Evolutionary conservation across 2,888 invertebrate genomes (phyloP).

Genomic region (Chalcis sispes): DNA sequence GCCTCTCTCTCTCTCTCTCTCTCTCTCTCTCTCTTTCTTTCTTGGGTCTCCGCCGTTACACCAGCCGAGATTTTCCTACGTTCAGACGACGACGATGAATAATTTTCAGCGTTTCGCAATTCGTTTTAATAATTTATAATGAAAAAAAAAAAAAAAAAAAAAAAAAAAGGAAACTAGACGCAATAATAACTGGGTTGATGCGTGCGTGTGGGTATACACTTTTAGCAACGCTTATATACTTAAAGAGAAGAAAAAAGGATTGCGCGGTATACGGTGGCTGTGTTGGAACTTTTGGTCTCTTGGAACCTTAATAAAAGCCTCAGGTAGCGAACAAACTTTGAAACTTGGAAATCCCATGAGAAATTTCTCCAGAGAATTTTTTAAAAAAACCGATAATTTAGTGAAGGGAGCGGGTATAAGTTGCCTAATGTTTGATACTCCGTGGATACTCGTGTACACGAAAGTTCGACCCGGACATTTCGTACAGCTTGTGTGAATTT

Average conservation of each 20-base stretch:
- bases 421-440: too few species aligned
- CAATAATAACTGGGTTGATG: slow-evolving; percentile 4
- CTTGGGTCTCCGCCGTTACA: too few species aligned
- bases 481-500: neutral
- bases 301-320: slow-evolving; percentile 47
- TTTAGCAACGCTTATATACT: too few species aligned
- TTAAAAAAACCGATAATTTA: slow-evolving; percentile 51
- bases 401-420: neutral
- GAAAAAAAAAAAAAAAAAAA: too few species aligned
- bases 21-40: too few species aligned
- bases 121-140: slow-evolving; percentile 12
- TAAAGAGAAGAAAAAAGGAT: neutral
- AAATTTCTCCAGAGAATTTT: slow-evolving; percentile 49
- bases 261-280: neutral
- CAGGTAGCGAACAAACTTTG: slow-evolving; percentile 44
- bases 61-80: slow-evolving; percentile 10
- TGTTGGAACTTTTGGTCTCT: neutral
- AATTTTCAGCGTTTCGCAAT: neutral
- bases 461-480: neutral
- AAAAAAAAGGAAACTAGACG: too few species aligned
- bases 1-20: too few species aligned
- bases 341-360: slow-evolving; percentile 35
- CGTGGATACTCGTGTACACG: neutral
- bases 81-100: neutral
- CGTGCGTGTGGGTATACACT: neutral